Base-by-base conservation (phyloP, 92 coral and sea anemone species). In the Phymanthus crucifer region DNA sequence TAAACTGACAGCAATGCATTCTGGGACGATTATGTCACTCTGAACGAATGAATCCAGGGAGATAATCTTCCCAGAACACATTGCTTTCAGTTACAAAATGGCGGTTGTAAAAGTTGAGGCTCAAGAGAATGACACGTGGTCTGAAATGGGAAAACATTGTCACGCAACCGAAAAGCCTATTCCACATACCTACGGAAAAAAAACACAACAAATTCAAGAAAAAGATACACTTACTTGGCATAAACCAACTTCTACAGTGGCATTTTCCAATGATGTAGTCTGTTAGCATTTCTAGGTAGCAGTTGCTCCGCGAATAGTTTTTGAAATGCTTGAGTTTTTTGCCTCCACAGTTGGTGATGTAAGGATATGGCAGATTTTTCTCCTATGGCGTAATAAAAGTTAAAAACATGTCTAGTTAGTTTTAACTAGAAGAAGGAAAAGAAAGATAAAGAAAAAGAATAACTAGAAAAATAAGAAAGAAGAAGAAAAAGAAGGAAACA, bases 191-290 rank as follows among this genome's bases (percentile, higher is more conserved):
- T 14, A 50, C 10, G 10, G 5, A 10, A 50, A 50, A 4, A 50
- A 19, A 10, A 50, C 7, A 9, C 76, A 16, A 13, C 35, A 7
- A 31, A 12, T 31, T 35, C 19, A 31, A 66, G 6, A n/a, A n/a
- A 18, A 8, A 31, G 21, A 35, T 33, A 40, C 7, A 32, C 87
- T 32, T 58, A 92, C 97, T 91, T 57, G 93, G 93, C 97, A 92
- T 92, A 61, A 92, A 92, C 97, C 97, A 92, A 27, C 80, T 89
- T 40, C 92, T 79, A 83, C 97, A 92, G 32, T 88, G 81, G 66
- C 97, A 92, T 33, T 81, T 67, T 52, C 77, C 65, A 40, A 78
- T 46, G 66, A 89, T 90, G 32, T 92, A 71, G 24, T 89, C 89
- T 0, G 97, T 89, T 10, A 92, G 70, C 54, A 81, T 78, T 71